Conservation (phyloP, 2,888 invertebrate species). For the Incurvaria masculella region DNA sequence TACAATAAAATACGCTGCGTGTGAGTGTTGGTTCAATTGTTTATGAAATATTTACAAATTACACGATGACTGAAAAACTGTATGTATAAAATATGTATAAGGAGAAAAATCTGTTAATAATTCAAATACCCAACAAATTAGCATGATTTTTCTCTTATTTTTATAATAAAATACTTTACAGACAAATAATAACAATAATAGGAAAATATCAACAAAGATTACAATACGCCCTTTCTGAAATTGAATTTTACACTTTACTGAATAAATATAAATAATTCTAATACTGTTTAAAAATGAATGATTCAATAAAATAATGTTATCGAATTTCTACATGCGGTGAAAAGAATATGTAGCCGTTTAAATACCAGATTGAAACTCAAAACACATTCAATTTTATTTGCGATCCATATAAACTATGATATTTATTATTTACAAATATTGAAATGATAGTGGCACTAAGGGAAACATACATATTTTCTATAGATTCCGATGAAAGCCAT, state of each 20-base stretch:
- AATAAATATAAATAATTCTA: not conserved
- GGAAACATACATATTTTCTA: not conserved
- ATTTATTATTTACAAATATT: not conserved
- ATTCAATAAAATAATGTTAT: not conserved
- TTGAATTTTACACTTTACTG: not conserved
- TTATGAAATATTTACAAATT: constrained; percentile 41
- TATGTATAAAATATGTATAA: constrained; percentile 52
- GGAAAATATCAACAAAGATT: constrained; percentile 36
- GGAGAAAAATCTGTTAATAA: constrained; percentile 54
- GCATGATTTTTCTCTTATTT: constrained; percentile 45
- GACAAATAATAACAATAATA: constrained; percentile 48
- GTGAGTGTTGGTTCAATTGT: not conserved
- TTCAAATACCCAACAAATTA: constrained; percentile 29
- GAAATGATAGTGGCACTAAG: not conserved
- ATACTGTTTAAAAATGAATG: not conserved
- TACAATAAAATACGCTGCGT: not conserved
- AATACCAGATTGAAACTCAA: not conserved
- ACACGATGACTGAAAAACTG: constrained; percentile 48
- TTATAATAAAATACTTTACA: constrained; percentile 52
- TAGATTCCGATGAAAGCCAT: not conserved
- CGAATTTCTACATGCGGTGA: not conserved
- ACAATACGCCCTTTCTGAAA: not conserved
- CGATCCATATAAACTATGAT: not conserved
- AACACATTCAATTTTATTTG: not conserved
- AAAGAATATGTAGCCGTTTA: not conserved